Evolutionary conservation across 2,113 vertebrate genomes (phyloP).

Genomic region (Plecturocebus donacophilus): DNA sequence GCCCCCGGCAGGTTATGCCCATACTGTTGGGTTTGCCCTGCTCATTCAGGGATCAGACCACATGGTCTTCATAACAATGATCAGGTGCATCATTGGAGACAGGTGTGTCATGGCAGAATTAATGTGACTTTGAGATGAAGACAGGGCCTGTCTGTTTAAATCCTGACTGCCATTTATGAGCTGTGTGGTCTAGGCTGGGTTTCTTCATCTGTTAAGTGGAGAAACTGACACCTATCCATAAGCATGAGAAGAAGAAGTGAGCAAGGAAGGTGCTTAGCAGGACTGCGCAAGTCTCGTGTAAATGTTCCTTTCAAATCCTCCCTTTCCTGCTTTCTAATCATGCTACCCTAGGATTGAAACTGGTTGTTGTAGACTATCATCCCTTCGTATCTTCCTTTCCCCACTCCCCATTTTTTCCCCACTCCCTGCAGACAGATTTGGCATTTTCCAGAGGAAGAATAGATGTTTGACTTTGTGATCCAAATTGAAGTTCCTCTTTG

Average conservation of each 20-base stretch:
- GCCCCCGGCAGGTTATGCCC: rapidly evolving
- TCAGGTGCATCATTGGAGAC: background rate
- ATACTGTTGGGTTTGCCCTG: rapidly evolving
- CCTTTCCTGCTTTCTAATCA: background rate
- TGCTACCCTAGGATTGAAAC: background rate
- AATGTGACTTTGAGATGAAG: background rate
- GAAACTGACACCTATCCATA: too few relatives aligned
- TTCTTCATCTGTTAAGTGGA: background rate
- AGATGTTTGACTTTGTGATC: slow-evolving; percentile 15
- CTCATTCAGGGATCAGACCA: background rate
- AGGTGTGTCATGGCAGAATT: background rate
- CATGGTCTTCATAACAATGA: rapidly evolving
- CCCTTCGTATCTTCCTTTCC: background rate
- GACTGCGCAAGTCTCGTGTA: background rate
- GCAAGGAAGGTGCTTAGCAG: background rate
- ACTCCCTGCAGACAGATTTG: background rate
- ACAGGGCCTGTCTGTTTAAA: background rate
- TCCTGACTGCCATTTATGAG: background rate
- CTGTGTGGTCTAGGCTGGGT: background rate
- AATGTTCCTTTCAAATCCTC: background rate
- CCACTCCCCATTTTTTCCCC: background rate
- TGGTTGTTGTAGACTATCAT: background rate
- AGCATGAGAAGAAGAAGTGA: background rate
- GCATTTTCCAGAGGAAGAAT: background rate
- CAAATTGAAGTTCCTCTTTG: background rate